Evolutionary conservation across 2,113 vertebrate genomes (phyloP).

Genomic region (Planiliza haematocheilus): DNA sequence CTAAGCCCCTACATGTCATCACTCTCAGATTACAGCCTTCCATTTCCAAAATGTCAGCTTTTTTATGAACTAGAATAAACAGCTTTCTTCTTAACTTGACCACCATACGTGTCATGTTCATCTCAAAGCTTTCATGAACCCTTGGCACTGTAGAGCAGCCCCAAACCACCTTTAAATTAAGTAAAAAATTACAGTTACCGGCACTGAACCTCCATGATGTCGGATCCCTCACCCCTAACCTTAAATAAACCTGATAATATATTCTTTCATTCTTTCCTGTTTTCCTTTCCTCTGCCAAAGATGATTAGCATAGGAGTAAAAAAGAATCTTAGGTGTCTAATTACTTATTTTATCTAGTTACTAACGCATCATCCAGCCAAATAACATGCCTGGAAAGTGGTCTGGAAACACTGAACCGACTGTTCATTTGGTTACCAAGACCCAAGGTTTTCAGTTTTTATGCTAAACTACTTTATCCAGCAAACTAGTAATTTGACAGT

Average conservation of each 20-base stretch:
- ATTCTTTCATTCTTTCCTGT: neutral
- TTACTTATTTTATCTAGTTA: too few species aligned
- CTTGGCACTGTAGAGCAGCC: neutral
- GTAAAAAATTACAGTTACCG: neutral
- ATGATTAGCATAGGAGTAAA: neutral
- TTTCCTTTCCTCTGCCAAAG: neutral
- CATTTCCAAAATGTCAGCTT: conserved; percentile 40
- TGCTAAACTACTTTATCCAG: too few species aligned
- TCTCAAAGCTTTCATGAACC: conserved; percentile 43
- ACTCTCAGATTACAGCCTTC: conserved; percentile 51
- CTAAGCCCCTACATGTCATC: conserved; percentile 53
- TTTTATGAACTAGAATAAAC: conserved; percentile 37
- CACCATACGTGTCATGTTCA: conserved; percentile 24
- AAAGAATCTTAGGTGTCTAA: neutral
- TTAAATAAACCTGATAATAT: neutral
- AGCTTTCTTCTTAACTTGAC: conserved; percentile 34
- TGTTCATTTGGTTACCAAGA: too few species aligned
- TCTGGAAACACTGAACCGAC: too few species aligned
- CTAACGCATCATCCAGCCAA: too few species aligned
- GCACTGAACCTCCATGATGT: neutral
- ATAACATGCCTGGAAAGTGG: too few species aligned
- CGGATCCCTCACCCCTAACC: neutral
- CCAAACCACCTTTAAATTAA: conserved; percentile 13
- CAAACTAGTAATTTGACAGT: too few species aligned
- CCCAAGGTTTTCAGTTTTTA: too few species aligned